phyloP scores from a whole-genome alignment of 2,797 vertebrate species.

The Ptychobarbus kaznakovi region DNA sequence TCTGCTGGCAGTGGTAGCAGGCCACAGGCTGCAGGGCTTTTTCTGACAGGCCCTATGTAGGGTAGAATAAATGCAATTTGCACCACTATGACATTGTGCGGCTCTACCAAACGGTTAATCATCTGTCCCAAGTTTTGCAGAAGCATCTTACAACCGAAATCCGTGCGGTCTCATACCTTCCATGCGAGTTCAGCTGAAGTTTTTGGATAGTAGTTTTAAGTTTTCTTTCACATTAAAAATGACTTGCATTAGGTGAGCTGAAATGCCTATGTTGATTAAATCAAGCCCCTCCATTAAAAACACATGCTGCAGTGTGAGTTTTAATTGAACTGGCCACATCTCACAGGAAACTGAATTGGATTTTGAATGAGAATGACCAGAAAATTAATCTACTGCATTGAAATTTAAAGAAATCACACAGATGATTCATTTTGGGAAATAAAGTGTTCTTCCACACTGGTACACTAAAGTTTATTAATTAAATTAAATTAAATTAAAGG shows the following conservation, averaged over 20 bases:
- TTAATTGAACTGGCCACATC: not conserved
- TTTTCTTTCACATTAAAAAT: not conserved
- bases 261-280: not conserved
- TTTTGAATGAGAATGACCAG: not conserved
- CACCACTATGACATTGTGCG: constrained; percentile 30
- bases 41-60: constrained; percentile 57
- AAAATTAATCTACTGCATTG: not conserved
- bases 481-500: no score
- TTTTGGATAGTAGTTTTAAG: not conserved
- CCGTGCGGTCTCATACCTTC: not conserved
- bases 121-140: not conserved
- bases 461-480: not conserved
- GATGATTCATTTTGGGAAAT: not conserved
- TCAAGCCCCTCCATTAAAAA: not conserved
- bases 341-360: not conserved
- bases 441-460: not conserved
- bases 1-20: constrained; percentile 66
- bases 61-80: constrained; percentile 47
- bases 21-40: constrained; percentile 68
- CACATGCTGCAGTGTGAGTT: not conserved
- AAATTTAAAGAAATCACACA: not conserved
- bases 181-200: not conserved
- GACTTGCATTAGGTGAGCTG: not conserved
- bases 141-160: not conserved
- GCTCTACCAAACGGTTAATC: constrained; percentile 20